Base-by-base conservation (phyloP, 2,113 vertebrate genomes). In the Helogale parvula region DNA sequence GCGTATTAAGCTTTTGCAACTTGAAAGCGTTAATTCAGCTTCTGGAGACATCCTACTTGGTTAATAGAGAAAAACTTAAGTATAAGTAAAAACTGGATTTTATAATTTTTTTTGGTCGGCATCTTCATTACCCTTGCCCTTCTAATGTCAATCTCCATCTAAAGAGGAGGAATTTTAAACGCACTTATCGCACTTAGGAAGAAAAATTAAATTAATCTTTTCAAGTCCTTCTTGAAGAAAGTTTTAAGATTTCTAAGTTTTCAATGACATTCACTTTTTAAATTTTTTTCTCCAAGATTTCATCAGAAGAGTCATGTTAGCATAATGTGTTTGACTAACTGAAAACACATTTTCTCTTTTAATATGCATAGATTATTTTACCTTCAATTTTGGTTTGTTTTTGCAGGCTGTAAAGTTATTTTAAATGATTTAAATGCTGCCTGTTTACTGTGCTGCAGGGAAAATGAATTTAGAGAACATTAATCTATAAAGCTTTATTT, bases 341-440 rank as follows among this genome's bases (percentile, higher is more conserved):
- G 79, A 95, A 87, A 97, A 71, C 35, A 93, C 29, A 82, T 93
- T 95, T 97, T 88, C 27, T 85, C 47, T 90, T 88, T 79, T 17
- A 76, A 77, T 82, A 74, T 93, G 16, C 54, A 77, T 10, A 82
- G 50, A 66, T 85, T 45, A 86, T 96, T 95, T 90, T 77, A 88
- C 50, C 68, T 95, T 83, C 33, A 82, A 68, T 90, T 94, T 96
- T 52, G 31, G 14, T 80, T 96, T 94, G 50, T 66, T 91, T 96
- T 86, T 86, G 52, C 5, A 93, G 57, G 21, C 50, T 77, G 88
- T 91, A n/a, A 72, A 47, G 16, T 57, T 82, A 94, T 52, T 91
- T 77, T 88, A 92, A 91, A 21, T 90, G 80, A 95, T 60, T 95
- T 57, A 88, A 92, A 92, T 88, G 6, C 23, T 83, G 7, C 21